phyloP scores from a whole-genome alignment of 2,113 vertebrate genomes.

The Aldabrachelys gigantea region DNA sequence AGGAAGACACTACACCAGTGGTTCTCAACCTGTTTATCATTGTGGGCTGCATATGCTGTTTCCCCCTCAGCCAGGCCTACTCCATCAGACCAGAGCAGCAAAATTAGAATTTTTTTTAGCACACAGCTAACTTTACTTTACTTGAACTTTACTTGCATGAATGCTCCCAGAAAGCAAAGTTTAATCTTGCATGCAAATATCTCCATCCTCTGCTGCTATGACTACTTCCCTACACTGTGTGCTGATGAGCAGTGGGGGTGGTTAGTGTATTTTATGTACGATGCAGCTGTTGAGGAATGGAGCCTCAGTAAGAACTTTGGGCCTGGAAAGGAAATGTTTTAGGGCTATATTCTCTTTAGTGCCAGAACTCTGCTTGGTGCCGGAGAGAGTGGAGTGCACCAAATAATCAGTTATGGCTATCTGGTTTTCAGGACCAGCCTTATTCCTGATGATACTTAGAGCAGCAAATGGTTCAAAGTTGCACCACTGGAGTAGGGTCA shows the following conservation, averaged over 20 bases:
- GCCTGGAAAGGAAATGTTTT: background rate
- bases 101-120: too few species aligned
- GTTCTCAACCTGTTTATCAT: too few species aligned
- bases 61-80: too few species aligned
- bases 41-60: too few species aligned
- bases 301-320: background rate
- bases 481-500: background rate
- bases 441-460: background rate
- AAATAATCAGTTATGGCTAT: background rate
- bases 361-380: background rate
- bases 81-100: too few species aligned
- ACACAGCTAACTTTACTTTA: too few species aligned
- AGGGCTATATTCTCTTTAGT: background rate
- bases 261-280: background rate
- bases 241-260: background rate
- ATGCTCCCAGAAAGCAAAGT: background rate
- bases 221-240: background rate
- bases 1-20: background rate
- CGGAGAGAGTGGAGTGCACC: background rate
- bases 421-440: background rate
- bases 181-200: background rate
- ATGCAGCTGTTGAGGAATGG: background rate
- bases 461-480: background rate
- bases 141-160: background rate
- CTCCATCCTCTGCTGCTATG: background rate